These are phyloP conservation scores for Hydroisotoma schaefferi DNA, from an alignment of 2,888 invertebrate genomes.

Conservation along the genomic window DNA sequence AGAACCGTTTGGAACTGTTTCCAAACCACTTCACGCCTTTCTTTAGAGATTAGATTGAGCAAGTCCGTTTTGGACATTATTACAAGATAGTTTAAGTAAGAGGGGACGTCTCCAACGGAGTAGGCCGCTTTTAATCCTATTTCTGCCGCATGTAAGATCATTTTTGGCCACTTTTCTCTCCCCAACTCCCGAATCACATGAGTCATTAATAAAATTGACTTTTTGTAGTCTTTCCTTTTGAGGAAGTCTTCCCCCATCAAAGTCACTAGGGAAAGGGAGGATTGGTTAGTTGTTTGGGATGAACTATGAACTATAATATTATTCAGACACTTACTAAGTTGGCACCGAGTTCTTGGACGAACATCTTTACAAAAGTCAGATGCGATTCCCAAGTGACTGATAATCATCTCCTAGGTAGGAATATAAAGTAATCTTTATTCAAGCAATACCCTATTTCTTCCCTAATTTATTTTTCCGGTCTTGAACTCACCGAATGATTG, in stretches of 20 bases:
- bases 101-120: slow-evolving; percentile 37
- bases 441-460: no score
- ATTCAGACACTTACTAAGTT: slow-evolving; percentile 39
- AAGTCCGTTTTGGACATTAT: slow-evolving; percentile 41
- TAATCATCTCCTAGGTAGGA: slow-evolving; percentile 28
- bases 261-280: slow-evolving; percentile 37
- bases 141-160: slow-evolving; percentile 39
- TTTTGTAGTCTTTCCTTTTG: slow-evolving; percentile 34
- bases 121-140: slow-evolving; percentile 41
- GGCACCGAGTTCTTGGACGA: slow-evolving; percentile 40
- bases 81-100: slow-evolving; percentile 42
- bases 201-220: slow-evolving; percentile 44
- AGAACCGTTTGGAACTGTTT: slow-evolving; percentile 35
- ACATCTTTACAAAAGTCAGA: slow-evolving; percentile 46
- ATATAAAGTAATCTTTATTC: no score
- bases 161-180: slow-evolving; percentile 35
- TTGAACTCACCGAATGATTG: slow-evolving; percentile 42
- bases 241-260: slow-evolving; percentile 47
- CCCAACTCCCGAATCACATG: slow-evolving; percentile 46
- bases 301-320: neutral
- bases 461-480: no score
- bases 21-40: slow-evolving; percentile 28
- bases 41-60: slow-evolving; percentile 11
- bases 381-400: slow-evolving; percentile 44
- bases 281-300: neutral